Evolutionary conservation across 1,140 invertebrate genomes (phyloP).

Genomic region (Trachymyrmex septentrionalis): DNA sequence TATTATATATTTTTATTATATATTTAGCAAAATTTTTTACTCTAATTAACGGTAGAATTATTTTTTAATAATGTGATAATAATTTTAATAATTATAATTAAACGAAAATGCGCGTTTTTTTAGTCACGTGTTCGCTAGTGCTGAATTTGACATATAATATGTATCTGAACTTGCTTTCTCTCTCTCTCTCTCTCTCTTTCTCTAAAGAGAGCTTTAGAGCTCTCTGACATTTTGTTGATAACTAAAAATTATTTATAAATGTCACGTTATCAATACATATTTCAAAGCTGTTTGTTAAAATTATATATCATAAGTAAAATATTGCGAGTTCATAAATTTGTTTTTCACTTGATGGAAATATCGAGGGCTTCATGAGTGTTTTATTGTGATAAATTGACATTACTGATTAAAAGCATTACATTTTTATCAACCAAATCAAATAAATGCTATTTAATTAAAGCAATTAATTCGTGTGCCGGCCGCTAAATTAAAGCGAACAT

Average conservation of each 20-base stretch:
- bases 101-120: conserved; percentile 9
- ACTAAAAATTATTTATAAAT: conserved; percentile 54
- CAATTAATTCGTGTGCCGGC: conserved; percentile 46
- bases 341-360: conserved; percentile 52
- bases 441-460: conserved; percentile 53
- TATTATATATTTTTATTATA: conserved; percentile 1
- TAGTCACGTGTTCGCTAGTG: not conserved
- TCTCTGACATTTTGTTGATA: conserved; percentile 31
- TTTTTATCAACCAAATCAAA: conserved; percentile 52
- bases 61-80: not conserved
- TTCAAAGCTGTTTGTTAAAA: conserved; percentile 44
- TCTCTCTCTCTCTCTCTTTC: not conserved
- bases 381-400: conserved; percentile 56
- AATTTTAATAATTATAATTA: conserved; percentile 3
- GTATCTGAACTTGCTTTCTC: not conserved
- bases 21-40: not conserved
- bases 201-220: not conserved
- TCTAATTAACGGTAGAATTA: not conserved
- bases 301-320: conserved; percentile 56
- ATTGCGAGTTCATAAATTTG: conserved; percentile 47
- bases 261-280: conserved; percentile 52
- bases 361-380: conserved; percentile 51
- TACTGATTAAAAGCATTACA: conserved; percentile 58
- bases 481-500: conserved; percentile 14
- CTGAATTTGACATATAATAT: conserved; percentile 20